Evolutionary conservation across 2,797 vertebrate species (phyloP), one percentile per base, ranked within the genome.

Genomic region (Allobates femoralis): DNA sequence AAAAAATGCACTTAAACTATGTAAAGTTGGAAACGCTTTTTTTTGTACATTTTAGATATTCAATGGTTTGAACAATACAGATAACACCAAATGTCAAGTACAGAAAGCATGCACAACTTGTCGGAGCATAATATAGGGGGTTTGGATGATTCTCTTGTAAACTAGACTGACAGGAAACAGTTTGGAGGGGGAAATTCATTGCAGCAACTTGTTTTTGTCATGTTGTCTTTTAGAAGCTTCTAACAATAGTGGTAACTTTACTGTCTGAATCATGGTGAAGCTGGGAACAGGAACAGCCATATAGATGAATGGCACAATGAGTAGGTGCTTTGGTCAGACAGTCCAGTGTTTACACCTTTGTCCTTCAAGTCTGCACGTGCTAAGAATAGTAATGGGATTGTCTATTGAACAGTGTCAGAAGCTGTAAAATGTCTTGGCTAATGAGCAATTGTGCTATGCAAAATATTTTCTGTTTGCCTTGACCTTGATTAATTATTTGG

Each of bases 81-180:
- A 37, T 34, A 21, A 6, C 32, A 21, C 7, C 60, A 62, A 62
- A 26, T 14, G 60, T 12, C 60, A 28, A 8, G 28, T 62, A 62
- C 60, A 14, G 21, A n/a, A 41, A 21, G 46, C 3, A 34, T 46
- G 46, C 37, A 46, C 15, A 11, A 21, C 3, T 0, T 4, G 32
- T 71, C 11, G 67, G 67, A 71, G 19, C 8, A 0, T 46, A 32
- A 41, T 23, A 71, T 46, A 46, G 21, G 21, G 14, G 66, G 34
- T 41, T 21, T 71, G 67, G 67, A 41, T 37, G 34, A 14, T 37
- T 71, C 67, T 12, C 67, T 4, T n/a, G 67, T 71, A 71, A 71
- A 71, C 67, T n/a, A 71, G 37, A 46, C 23, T 71, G 21, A 71
- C 67, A 71, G 67, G 67, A 71, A 71, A 71, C 67, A 41, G 67